phyloP scores from a whole-genome alignment of 2,797 vertebrate species.

The Gymnodraco acuticeps region DNA sequence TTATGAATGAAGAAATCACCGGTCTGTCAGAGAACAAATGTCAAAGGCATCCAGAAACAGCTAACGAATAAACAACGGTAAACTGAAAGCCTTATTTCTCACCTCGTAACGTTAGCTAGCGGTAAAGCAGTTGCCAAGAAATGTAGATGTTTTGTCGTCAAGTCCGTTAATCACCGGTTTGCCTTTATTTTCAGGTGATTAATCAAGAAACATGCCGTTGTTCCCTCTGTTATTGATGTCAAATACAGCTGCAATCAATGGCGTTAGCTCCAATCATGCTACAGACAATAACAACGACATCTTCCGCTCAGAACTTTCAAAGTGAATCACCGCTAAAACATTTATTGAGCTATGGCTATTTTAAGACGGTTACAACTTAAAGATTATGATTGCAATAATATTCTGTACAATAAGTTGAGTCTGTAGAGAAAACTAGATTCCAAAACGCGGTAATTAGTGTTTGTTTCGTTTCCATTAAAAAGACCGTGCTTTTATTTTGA shows the following conservation, averaged over 20 bases:
- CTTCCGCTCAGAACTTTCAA: conserved; percentile 40
- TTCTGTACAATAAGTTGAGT: accelerated
- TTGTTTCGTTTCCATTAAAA: not conserved
- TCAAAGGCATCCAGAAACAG: conserved; percentile 9
- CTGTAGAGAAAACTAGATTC: accelerated
- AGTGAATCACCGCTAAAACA: conserved; percentile 2
- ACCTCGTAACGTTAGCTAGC: conserved; percentile 36
- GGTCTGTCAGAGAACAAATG: not conserved
- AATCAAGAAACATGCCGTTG: not conserved
- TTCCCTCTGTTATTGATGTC: conserved; percentile 16
- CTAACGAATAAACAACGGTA: conserved; percentile 13
- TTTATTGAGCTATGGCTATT: not conserved
- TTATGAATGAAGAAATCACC: too few relatives aligned
- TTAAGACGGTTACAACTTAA: not conserved
- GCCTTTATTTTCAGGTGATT: not conserved
- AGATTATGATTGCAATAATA: accelerated
- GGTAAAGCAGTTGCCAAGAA: not conserved
- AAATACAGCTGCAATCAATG: not conserved
- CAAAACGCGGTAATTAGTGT: accelerated
- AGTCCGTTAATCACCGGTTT: not conserved
- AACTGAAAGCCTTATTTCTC: conserved; percentile 15
- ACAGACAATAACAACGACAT: accelerated
- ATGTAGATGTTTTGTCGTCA: not conserved
- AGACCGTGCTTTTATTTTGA: conserved; percentile 47
- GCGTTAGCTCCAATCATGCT: not conserved